These are phyloP conservation scores for Siphonodentalium dalli DNA, from an alignment of 2,888 invertebrate species.

Conservation along the genomic window DNA sequence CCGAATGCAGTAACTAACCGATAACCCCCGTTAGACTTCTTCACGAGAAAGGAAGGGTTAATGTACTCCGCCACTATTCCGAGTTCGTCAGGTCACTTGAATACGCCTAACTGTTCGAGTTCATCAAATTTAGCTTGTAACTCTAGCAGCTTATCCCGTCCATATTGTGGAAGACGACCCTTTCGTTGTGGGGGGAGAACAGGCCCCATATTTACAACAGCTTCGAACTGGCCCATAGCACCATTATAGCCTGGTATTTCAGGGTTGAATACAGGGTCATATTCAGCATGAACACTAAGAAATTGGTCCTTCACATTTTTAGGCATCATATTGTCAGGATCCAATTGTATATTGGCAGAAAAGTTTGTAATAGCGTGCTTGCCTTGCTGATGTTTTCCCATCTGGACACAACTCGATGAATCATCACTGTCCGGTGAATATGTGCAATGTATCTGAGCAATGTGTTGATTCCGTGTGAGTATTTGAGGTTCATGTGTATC, in stretches of 20 bases:
- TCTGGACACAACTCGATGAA: too few species aligned
- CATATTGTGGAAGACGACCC: neutral
- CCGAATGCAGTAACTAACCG: conserved; percentile 17
- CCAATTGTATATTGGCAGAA: too few species aligned
- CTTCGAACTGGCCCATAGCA: neutral
- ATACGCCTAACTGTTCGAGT: neutral
- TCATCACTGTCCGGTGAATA: too few species aligned
- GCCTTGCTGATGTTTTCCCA: too few species aligned
- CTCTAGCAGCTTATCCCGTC: neutral
- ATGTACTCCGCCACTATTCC: neutral
- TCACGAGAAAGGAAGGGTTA: conserved; percentile 4
- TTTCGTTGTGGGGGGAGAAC: neutral
- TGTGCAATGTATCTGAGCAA: too few species aligned
- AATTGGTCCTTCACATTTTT: too few species aligned
- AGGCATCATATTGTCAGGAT: too few species aligned
- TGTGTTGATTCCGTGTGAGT: too few species aligned
- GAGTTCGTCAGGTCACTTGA: neutral
- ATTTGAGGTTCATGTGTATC: too few species aligned
- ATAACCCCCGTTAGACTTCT: conserved; percentile 1
- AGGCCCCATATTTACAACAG: neutral
- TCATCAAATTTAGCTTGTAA: conserved; percentile 4
- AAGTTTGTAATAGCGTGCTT: too few species aligned
- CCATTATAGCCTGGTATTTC: neutral
- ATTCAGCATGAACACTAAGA: too few species aligned
- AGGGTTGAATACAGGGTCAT: neutral